Base-by-base conservation (phyloP, 2,797 vertebrate species). In the Falco columbarius region DNA sequence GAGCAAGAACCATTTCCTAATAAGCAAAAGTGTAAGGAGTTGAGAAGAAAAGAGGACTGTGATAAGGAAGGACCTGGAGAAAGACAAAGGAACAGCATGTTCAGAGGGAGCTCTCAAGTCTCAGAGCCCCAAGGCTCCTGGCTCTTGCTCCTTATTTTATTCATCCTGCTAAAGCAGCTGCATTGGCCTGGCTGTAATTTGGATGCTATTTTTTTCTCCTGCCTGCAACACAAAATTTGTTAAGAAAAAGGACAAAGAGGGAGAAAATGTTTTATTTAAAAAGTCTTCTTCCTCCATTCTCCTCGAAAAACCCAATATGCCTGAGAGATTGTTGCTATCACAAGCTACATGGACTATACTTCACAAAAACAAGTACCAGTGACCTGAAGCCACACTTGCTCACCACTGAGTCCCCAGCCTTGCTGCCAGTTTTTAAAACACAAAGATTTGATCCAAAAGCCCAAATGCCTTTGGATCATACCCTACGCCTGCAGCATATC, bases 381-480 rank as follows among this genome's bases (percentile, higher is more conserved):
- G 81, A 91, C 80, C 73, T 67, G 74, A 70, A 84, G 72, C 56
- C 74, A 75, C 9, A 5, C 30, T 76, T 62, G 46, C 63, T 90
- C 81, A 94, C 63, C 59, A 52, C 36, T 75, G 38, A 90, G 90
- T 80, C 36, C 56, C 22, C 76, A 72, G 70, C 71, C 40, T 66
- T 49, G 59, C 73, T 94, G 93, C 86, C 95, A 92, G 76, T n/a
- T 94, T 95, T 93, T 83, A 51, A 88, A 95, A 62, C 42, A 71
- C 79, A 86, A 89, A 88, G 13, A 81, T 58, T 67, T 61, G 81
- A 94, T 95, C 93, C 91, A 90, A 94, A 95, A 95, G 62, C 65
- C 87, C 85, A 89, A 93, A 84, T 52, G 76, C 80, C 66, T 94
- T 92, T 97, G 94, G 88, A 95, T 95, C 88, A 36, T 62, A 81